These are phyloP conservation scores for Danio choprae DNA, from an alignment of 2,797 vertebrate species.

Conservation along the genomic window DNA sequence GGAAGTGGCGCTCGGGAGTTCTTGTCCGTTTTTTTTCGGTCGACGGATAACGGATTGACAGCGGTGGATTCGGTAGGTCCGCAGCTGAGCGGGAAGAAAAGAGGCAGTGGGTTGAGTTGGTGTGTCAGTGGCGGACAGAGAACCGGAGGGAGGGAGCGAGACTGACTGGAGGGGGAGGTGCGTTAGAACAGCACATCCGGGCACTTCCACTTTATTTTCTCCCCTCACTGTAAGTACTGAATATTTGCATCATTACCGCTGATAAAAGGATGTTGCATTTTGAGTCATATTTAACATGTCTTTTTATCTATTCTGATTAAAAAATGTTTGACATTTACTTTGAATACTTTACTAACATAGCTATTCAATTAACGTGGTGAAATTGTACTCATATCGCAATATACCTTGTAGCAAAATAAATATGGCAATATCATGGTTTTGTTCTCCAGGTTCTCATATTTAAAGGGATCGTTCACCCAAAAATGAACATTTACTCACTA, in stretches of 20 bases:
- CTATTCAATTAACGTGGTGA: no score
- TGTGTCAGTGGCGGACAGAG: constrained; percentile 11
- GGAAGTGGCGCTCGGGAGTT: constrained; percentile 13
- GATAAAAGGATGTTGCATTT: background rate
- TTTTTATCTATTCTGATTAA: background rate
- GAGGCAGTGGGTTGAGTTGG: constrained; percentile 52
- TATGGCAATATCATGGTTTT: no score
- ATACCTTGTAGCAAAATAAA: no score
- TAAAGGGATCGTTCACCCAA: background rate
- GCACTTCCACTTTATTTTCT: constrained; percentile 28
- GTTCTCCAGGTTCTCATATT: no score
- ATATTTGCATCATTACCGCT: background rate
- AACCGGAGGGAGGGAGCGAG: constrained; percentile 8
- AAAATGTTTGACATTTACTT: background rate
- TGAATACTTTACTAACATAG: no score
- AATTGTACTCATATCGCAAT: no score
- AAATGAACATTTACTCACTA: background rate
- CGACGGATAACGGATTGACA: constrained; percentile 64
- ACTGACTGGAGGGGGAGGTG: constrained; percentile 55
- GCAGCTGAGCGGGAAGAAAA: constrained; percentile 55
- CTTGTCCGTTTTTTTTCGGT: constrained; percentile 9
- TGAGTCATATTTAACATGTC: background rate
- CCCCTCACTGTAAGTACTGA: background rate
- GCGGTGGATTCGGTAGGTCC: constrained; percentile 63
- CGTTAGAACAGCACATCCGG: constrained; percentile 62